A percentile compares a stretch with the other conserved stretches of the same genome.
phyloP scores from a whole-genome alignment of 2,888 invertebrate species.

The Ariolimax columbianus region DNA sequence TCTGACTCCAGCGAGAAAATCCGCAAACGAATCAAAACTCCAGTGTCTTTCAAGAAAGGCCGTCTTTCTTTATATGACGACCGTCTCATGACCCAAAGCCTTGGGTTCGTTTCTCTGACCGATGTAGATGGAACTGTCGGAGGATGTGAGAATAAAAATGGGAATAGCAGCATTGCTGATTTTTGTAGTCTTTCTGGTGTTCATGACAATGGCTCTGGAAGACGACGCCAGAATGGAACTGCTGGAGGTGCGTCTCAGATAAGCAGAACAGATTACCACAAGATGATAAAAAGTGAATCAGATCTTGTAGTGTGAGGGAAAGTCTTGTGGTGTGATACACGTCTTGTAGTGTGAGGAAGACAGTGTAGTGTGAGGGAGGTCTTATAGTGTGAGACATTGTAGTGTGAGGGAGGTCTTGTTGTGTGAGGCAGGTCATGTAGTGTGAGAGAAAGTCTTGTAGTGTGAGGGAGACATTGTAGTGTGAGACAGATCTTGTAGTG shows the following conservation, averaged over 20 bases:
- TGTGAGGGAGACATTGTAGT: not conserved
- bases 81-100: conserved; percentile 85
- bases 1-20: conserved; percentile 65
- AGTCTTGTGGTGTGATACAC: too few species aligned
- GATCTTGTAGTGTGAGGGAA: not conserved
- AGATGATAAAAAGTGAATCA: conserved; percentile 41
- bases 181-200: not conserved
- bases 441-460: not conserved
- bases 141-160: not conserved
- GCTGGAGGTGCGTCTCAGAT: not conserved
- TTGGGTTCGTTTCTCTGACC: conserved; percentile 24
- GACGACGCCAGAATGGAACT: not conserved
- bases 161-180: not conserved
- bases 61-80: conserved; percentile 92
- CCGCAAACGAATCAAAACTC: conserved; percentile 68
- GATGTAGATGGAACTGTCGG: not conserved
- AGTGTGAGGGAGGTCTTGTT: too few species aligned
- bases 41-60: conserved; percentile 68
- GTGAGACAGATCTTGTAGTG: not conserved
- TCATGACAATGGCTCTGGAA: not conserved
- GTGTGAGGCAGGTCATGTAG: not conserved
- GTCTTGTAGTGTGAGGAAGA: too few species aligned
- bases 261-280: conserved; percentile 7
- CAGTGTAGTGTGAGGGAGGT: not conserved
- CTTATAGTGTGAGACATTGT: not conserved